Conservation (phyloP, 2,888 invertebrate genomes). For the Autographa pulchrina region DNA sequence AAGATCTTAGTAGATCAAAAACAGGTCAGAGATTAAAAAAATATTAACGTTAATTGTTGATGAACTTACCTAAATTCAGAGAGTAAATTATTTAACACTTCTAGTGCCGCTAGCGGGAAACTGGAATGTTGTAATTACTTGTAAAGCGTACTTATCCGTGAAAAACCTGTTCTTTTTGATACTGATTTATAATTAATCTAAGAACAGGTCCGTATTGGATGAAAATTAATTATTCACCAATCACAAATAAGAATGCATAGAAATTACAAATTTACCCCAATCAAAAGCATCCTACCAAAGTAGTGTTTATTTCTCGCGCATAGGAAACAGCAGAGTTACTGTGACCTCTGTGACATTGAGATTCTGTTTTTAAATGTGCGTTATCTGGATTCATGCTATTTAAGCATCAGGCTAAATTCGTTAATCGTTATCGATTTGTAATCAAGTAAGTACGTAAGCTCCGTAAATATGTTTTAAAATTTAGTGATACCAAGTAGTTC, state of each 20-base stretch:
- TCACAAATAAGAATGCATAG: background rate
- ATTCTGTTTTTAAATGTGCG: background rate
- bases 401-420: background rate
- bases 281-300: background rate
- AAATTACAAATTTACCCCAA: constrained; percentile 9
- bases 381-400: constrained; percentile 13
- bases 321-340: constrained; percentile 33
- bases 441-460: too few species aligned
- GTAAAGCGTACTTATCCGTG: background rate
- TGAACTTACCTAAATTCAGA: constrained; percentile 24
- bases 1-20: background rate
- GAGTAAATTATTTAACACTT: background rate
- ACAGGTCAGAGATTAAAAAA: background rate
- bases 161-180: constrained; percentile 15
- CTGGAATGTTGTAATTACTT: constrained; percentile 37
- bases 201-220: background rate
- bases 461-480: too few species aligned
- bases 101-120: constrained; percentile 41
- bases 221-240: rapidly evolving
- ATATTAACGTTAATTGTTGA: background rate
- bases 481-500: too few species aligned
- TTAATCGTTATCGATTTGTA: too few species aligned
- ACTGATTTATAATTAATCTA: background rate
- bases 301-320: background rate
- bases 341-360: constrained; percentile 60